Evolutionary conservation across 2,797 vertebrate species (phyloP), one percentile per base, ranked within the genome.

Genomic region (Enteromius anoplus): DNA sequence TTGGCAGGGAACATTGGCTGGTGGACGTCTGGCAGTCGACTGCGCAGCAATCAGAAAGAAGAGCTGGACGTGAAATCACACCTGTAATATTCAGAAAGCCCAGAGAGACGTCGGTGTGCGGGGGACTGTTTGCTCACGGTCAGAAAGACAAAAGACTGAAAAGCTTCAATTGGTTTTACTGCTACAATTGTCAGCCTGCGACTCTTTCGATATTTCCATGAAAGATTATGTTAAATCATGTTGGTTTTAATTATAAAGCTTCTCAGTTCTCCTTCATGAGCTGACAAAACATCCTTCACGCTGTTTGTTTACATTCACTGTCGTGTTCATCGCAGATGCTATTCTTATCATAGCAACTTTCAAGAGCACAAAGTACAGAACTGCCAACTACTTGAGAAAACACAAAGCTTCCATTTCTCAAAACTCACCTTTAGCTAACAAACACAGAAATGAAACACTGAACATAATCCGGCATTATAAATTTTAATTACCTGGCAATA

Each of bases 21-120:
- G 26, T 10, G 23, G 42, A 71, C 1, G 55, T 60, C 23, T 71
- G 37, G 26, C 68, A 72, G 37, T 53, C 15, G 19, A 37, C 29
- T 69, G 64, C 0, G 1, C 77, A 23, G 76, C 26, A 78, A 66
- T 78, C 45, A 68, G 40, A 62, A 5, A 37, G 40, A 72, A 58
- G 15, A 45, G 15, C 19, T 34, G 26, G 79, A 15, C 0, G 4
- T 8, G 29, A 21, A n/a, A 60, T 45, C 68, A 37, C 55, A 73
- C 68, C 53, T 71, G 70, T 75, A 53, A 66, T 65, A 51, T 42
- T 75, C 58, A 51, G 58, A 75, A 64, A 65, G 42, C 40, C 42
- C 58, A 34, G 21, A 73, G 42, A 62, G 79, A 32, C 2, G 17
- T n/a, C 15, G 26, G 17, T 34, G 23, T 34, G 66, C 7, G 12